phyloP scores from a whole-genome alignment of 2,797 vertebrate genomes.

The Tangara arthus region DNA sequence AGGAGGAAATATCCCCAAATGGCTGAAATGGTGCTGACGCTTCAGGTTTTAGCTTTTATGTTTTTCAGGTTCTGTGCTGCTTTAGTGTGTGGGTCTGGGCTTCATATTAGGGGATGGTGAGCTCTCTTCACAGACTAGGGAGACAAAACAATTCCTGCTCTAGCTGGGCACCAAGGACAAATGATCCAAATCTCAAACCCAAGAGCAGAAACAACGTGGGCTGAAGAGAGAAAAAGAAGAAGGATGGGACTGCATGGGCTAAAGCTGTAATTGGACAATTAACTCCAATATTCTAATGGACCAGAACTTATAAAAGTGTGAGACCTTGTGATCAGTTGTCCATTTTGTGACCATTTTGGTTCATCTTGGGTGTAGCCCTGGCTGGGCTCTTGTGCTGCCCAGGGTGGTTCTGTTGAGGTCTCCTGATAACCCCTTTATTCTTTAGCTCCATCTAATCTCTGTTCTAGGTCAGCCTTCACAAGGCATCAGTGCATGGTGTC shows the following conservation, averaged over 20 bases:
- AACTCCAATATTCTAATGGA: neutral
- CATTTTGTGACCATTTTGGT: neutral
- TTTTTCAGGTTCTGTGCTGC: neutral
- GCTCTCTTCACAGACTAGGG: neutral
- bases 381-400: neutral
- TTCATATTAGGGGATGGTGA: neutral
- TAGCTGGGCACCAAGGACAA: neutral
- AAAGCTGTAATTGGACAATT: neutral
- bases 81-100: neutral
- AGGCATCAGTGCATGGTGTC: neutral
- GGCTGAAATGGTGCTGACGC: neutral
- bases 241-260: neutral
- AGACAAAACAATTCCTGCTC: neutral
- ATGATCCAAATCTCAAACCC: neutral
- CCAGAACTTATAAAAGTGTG: neutral
- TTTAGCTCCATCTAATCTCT: neutral
- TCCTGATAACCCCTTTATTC: neutral
- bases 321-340: neutral
- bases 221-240: neutral
- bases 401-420: neutral
- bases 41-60: neutral
- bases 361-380: neutral
- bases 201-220: rapidly evolving
- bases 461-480: neutral
- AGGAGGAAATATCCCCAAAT: neutral